These are phyloP conservation scores for Taenaris catops DNA, from an alignment of 2,888 invertebrate genomes.

Conservation along the genomic window DNA sequence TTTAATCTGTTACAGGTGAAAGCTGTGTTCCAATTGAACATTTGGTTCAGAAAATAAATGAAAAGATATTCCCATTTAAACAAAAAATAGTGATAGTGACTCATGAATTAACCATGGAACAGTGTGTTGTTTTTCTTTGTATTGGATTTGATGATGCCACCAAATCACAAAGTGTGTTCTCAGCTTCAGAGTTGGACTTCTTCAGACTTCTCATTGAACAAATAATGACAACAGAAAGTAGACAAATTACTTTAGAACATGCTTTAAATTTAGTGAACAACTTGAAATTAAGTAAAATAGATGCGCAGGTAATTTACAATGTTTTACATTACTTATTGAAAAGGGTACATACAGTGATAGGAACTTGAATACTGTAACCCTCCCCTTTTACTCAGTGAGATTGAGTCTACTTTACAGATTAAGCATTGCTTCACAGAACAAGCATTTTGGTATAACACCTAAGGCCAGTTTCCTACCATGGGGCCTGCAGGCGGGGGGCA, in stretches of 20 bases:
- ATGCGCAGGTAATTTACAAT: slow-evolving; percentile 66
- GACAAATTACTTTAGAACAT: slow-evolving; percentile 55
- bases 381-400: no score
- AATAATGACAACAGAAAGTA: slow-evolving; percentile 55
- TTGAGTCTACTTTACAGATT: no score
- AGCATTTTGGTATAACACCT: no score
- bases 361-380: no score
- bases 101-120: slow-evolving; percentile 55
- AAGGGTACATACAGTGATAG: no score
- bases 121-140: slow-evolving; percentile 54
- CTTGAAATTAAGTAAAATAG: slow-evolving; percentile 57
- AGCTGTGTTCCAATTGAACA: no score
- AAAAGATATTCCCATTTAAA: slow-evolving; percentile 48
- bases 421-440: no score
- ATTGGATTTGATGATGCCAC: slow-evolving; percentile 57
- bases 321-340: no score
- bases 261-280: slow-evolving; percentile 57
- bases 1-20: no score
- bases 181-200: slow-evolving; percentile 53
- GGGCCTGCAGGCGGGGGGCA: no score
- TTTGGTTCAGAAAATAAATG: no score
- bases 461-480: no score
- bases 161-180: slow-evolving; percentile 58
- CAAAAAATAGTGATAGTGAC: slow-evolving; percentile 55
- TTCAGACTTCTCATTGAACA: slow-evolving; percentile 59